These are phyloP conservation scores for Callipepla squamata DNA, from an alignment of 2,113 vertebrate species.

Conservation along the genomic window DNA sequence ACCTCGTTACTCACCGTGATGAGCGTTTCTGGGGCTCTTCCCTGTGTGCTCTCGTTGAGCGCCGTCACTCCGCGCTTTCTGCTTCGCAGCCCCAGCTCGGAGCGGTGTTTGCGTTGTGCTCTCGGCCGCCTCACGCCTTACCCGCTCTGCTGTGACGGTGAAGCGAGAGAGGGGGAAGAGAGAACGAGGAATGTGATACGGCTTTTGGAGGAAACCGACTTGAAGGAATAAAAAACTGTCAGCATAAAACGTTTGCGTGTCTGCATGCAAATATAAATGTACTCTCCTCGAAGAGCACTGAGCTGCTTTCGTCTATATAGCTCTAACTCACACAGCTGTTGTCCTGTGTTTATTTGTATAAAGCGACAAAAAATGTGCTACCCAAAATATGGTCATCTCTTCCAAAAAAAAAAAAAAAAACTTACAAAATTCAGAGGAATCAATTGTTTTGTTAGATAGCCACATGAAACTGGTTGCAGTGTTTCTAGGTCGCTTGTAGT, in stretches of 20 bases:
- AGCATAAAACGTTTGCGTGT: no score
- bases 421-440: neutral
- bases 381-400: neutral
- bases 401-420: neutral
- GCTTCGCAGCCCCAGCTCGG: no score
- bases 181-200: neutral
- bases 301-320: neutral
- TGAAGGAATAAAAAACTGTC: neutral
- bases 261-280: no score
- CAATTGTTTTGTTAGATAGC: neutral
- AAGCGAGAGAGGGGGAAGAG: no score
- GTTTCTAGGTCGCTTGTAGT: neutral
- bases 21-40: accelerated
- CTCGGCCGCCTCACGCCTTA: neutral
- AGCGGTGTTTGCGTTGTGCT: no score
- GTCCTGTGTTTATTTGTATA: neutral
- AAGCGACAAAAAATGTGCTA: neutral
- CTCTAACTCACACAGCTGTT: neutral
- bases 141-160: accelerated
- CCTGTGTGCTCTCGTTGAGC: accelerated
- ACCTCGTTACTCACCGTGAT: neutral
- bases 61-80: no score
- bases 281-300: neutral
- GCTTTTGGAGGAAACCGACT: neutral
- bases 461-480: neutral